Evolutionary conservation across 2,888 invertebrate species (phyloP).

Genomic region (Hydrotaea diabolus): DNA sequence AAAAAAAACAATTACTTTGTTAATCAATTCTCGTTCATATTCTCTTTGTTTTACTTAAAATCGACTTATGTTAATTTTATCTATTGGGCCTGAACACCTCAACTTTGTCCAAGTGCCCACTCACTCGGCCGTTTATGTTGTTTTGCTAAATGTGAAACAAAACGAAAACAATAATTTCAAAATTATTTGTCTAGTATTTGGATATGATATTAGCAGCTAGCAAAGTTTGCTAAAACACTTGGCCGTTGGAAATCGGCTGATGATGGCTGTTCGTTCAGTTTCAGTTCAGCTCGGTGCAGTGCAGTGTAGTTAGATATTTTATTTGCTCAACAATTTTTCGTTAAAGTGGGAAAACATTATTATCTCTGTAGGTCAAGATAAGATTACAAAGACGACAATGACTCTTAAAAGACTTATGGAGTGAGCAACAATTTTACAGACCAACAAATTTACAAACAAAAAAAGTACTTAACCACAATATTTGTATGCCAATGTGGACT

Average conservation of each 20-base stretch:
- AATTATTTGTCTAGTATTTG: conserved; percentile 11
- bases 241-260: neutral
- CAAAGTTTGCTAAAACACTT: conserved; percentile 3
- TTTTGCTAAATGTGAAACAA: neutral
- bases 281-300: neutral
- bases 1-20: no score
- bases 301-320: conserved; percentile 40
- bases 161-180: neutral
- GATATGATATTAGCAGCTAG: neutral
- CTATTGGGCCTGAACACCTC: conserved; percentile 1
- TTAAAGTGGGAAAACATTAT: conserved; percentile 68
- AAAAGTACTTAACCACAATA: neutral
- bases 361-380: conserved; percentile 73
- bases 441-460: neutral
- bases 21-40: no score
- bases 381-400: conserved; percentile 68
- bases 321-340: conserved; percentile 56
- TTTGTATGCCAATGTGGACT: neutral
- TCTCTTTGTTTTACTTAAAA: neutral
- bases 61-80: neutral
- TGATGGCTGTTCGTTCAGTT: no score
- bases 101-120: neutral
- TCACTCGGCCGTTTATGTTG: neutral
- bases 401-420: conserved; percentile 29
- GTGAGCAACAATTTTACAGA: conserved; percentile 24